Evolutionary conservation across 2,797 vertebrate genomes (phyloP).

Genomic region (Synaphobranchus kaupii): DNA sequence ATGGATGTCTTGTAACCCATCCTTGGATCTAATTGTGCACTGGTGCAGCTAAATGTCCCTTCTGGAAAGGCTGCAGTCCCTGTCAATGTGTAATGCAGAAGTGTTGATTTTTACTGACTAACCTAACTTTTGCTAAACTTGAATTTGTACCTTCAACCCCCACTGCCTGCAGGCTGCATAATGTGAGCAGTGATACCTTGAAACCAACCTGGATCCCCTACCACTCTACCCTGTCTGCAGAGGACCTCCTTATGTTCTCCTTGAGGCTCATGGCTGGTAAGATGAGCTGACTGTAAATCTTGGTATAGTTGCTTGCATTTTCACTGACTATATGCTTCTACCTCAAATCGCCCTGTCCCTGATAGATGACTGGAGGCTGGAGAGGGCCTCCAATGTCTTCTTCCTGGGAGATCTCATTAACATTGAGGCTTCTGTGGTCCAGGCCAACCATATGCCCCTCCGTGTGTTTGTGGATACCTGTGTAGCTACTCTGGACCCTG

Average conservation of each 20-base stretch:
- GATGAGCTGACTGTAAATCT: background rate
- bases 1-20: too few relatives aligned
- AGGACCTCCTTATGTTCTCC: conserved; percentile 2
- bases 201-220: conserved; percentile 28
- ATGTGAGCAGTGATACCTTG: conserved; percentile 31
- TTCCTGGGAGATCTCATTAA: conserved; percentile 32
- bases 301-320: background rate
- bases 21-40: too few relatives aligned
- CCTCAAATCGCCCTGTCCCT: too few relatives aligned
- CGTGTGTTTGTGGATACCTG: conserved; percentile 35
- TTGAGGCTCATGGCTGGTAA: conserved; percentile 25
- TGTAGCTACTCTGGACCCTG: conserved; percentile 34
- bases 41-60: too few relatives aligned
- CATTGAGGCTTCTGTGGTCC: conserved; percentile 12
- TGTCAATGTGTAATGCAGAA: too few relatives aligned
- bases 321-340: too few relatives aligned
- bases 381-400: conserved; percentile 23
- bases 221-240: conserved; percentile 11
- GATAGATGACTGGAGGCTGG: conserved; percentile 21
- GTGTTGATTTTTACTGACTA: too few relatives aligned
- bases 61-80: too few relatives aligned
- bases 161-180: conserved; percentile 16
- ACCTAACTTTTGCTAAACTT: too few relatives aligned
- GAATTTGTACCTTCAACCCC: too few relatives aligned
- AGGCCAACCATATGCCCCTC: conserved; percentile 28